A percentile compares a stretch with the other conserved stretches of the same genome.
These are phyloP conservation scores for Masticophis lateralis DNA, from an alignment of 2,797 vertebrate genomes.

Conservation along the genomic window DNA sequence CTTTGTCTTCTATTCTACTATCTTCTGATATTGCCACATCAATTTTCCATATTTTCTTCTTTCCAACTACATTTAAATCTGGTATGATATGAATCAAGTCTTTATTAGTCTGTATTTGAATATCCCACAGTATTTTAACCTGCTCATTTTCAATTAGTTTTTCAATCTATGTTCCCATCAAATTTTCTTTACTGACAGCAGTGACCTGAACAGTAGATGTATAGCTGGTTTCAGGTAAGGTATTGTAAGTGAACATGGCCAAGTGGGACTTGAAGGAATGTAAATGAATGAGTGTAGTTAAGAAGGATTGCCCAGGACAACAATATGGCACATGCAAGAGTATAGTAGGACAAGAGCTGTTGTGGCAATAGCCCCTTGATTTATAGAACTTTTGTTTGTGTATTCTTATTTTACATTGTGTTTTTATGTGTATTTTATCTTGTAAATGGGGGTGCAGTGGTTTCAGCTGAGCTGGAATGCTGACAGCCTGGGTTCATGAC, in stretches of 20 bases:
- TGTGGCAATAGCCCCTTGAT: background rate
- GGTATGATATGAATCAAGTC: too few relatives aligned
- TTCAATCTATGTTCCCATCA: too few relatives aligned
- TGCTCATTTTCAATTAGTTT: too few relatives aligned
- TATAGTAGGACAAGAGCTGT: background rate
- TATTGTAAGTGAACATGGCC: background rate
- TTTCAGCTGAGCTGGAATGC: too few relatives aligned
- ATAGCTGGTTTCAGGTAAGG: background rate
- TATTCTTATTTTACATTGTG: background rate
- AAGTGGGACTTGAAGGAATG: background rate
- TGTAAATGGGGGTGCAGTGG: background rate
- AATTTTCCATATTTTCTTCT: too few relatives aligned
- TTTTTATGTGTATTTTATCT: background rate
- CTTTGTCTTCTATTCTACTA: too few relatives aligned
- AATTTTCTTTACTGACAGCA: background rate
- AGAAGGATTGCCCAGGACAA: background rate
- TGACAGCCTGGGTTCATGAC: background rate
- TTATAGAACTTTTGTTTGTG: background rate
- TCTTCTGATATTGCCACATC: too few relatives aligned
- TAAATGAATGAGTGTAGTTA: background rate
- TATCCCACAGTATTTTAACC: too few relatives aligned
- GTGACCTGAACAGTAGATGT: background rate
- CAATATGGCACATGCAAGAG: background rate
- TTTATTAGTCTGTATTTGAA: too few relatives aligned
- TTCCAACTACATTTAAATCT: too few relatives aligned